Percentiles rank a stretch among this genome's conserved stretches.
Evolutionary conservation across 2,113 vertebrate species (phyloP).

Genomic region (Psettodes erumei): DNA sequence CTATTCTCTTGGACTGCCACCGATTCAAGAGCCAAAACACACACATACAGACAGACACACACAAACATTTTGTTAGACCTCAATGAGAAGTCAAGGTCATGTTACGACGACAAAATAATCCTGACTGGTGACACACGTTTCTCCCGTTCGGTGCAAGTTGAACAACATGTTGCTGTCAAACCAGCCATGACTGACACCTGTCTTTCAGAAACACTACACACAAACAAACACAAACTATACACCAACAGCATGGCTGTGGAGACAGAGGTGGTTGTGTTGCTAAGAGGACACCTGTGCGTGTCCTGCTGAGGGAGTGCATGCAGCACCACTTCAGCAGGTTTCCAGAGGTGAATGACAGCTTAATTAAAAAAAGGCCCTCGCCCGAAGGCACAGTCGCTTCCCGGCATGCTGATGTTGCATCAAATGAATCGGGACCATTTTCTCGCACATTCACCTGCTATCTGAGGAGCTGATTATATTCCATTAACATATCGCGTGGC

Average conservation of each 20-base stretch:
- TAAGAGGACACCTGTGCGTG: constrained; percentile 5
- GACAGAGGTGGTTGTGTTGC: not conserved
- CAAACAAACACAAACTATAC: not conserved
- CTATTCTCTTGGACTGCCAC: not conserved
- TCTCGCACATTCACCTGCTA: constrained; percentile 32
- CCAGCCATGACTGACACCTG: constrained; percentile 42
- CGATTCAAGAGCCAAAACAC: not conserved
- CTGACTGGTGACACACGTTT: constrained; percentile 35
- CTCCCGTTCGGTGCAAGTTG: constrained; percentile 23
- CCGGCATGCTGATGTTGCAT: constrained; percentile 33
- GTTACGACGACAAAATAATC: constrained; percentile 9
- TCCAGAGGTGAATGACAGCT: constrained; percentile 58
- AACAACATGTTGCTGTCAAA: constrained; percentile 48
- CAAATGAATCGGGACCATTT: constrained; percentile 40
- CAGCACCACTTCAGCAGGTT: constrained; percentile 47
- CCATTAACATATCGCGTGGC: constrained; percentile 37
- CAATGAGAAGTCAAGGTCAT: constrained; percentile 32
- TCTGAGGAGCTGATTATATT: constrained; percentile 29
- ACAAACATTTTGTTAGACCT: not conserved
- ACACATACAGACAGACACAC: not conserved
- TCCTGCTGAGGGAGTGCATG: constrained; percentile 12
- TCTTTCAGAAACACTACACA: not conserved
- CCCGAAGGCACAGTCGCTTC: constrained; percentile 41
- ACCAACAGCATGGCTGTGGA: constrained; percentile 1
- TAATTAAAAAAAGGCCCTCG: constrained; percentile 58